Conservation (phyloP, 2,888 invertebrate species). For the Trisateles emortualis region DNA sequence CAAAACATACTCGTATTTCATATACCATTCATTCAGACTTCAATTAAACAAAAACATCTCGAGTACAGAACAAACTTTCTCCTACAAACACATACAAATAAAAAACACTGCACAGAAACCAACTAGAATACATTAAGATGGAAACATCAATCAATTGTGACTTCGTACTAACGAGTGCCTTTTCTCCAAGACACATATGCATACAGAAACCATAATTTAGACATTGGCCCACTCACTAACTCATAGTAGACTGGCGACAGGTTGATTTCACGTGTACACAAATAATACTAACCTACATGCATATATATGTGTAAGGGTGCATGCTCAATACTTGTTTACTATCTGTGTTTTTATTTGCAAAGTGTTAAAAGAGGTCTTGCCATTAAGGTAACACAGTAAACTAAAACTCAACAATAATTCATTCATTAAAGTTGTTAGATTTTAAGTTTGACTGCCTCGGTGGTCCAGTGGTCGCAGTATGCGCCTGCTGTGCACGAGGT, state of each 20-base stretch:
- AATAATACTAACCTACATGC: slow-evolving; percentile 64
- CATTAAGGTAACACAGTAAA: no score
- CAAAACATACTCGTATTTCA: no score
- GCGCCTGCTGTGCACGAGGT: no score
- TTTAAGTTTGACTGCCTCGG: no score
- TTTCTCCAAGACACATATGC: slow-evolving; percentile 76
- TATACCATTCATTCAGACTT: no score
- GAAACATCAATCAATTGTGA: slow-evolving; percentile 64
- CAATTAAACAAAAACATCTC: slow-evolving; percentile 2
- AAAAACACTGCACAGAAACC: slow-evolving; percentile 15
- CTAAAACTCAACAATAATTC: no score
- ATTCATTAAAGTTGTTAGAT: no score
- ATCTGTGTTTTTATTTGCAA: not conserved
- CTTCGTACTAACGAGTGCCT: slow-evolving; percentile 69
- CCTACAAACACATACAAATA: slow-evolving; percentile 8
- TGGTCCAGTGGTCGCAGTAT: no score
- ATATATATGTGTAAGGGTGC: slow-evolving; percentile 32
- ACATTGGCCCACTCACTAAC: slow-evolving; percentile 69
- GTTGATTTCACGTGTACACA: slow-evolving; percentile 71
- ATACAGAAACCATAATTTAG: slow-evolving; percentile 81
- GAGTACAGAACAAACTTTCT: slow-evolving; percentile 7
- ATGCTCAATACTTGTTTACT: slow-evolving; percentile 3
- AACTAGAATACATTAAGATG: slow-evolving; percentile 37
- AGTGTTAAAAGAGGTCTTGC: not conserved
- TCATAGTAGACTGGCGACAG: slow-evolving; percentile 73